phyloP scores from a whole-genome alignment of 2,797 vertebrate species.

The Iguana delicatissima region DNA sequence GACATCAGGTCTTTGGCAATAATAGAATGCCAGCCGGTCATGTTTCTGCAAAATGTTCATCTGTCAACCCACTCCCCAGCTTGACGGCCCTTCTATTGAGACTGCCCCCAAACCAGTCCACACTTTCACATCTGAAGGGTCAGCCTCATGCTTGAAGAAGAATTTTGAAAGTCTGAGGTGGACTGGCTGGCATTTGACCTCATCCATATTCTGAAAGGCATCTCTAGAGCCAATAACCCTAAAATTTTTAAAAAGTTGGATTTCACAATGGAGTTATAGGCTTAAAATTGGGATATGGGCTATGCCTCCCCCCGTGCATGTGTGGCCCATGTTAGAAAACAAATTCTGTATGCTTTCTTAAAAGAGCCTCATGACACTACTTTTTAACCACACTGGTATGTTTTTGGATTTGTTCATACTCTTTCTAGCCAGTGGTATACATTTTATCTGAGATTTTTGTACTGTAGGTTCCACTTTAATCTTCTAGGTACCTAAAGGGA shows the following conservation, averaged over 20 bases:
- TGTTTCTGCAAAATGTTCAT: too few relatives aligned
- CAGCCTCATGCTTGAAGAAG: neutral
- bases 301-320: too few relatives aligned
- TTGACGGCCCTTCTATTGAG: neutral
- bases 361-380: neutral
- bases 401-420: neutral
- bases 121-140: neutral
- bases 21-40: too few relatives aligned
- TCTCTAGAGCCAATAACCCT: neutral
- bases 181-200: neutral
- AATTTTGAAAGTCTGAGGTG: neutral
- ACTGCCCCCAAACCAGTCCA: neutral
- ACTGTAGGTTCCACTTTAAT: neutral
- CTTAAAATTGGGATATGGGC: too few relatives aligned
- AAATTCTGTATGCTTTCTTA: neutral
- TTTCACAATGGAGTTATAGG: too few relatives aligned
- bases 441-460: neutral
- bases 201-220: neutral
- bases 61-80: neutral
- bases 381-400: neutral
- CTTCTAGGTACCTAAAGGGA: neutral
- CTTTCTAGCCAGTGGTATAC: neutral
- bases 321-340: neutral
- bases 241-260: neutral
- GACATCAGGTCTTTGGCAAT: too few relatives aligned